Evolutionary conservation across 1,140 invertebrate genomes (phyloP).

Genomic region (Drosophila truncata): DNA sequence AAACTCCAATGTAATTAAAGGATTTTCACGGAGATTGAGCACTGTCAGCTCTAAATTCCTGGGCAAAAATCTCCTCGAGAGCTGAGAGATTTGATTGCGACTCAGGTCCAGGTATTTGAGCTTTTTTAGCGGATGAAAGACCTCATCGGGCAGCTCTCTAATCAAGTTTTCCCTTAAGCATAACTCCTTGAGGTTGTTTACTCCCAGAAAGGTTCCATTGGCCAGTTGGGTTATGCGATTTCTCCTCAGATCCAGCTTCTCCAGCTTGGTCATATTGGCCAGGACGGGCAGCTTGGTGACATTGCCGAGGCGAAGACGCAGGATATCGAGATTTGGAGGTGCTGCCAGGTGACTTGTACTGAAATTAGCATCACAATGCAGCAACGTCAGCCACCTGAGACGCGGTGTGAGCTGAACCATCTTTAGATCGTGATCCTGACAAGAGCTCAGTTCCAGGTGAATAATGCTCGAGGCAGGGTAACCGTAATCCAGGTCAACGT

Average conservation of each 20-base stretch:
- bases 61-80: background rate
- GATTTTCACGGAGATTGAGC: background rate
- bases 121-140: background rate
- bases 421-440: background rate
- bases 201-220: background rate
- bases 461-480: background rate
- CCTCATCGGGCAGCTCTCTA: background rate
- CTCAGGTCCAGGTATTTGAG: background rate
- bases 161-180: background rate
- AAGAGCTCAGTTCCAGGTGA: background rate
- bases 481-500: background rate
- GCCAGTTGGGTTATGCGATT: background rate
- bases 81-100: slow-evolving; percentile 1
- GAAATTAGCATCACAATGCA: background rate
- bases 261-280: background rate
- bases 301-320: background rate
- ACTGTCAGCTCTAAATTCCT: background rate
- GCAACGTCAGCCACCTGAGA: background rate
- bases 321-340: background rate
- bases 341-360: background rate
- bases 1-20: background rate
- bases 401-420: background rate
- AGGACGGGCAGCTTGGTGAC: background rate
- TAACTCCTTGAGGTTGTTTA: background rate
- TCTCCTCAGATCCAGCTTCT: background rate